Evolutionary conservation across 2,888 invertebrate genomes (phyloP), one percentile per base, ranked within the genome.

Genomic region (Campoplex nolae): DNA sequence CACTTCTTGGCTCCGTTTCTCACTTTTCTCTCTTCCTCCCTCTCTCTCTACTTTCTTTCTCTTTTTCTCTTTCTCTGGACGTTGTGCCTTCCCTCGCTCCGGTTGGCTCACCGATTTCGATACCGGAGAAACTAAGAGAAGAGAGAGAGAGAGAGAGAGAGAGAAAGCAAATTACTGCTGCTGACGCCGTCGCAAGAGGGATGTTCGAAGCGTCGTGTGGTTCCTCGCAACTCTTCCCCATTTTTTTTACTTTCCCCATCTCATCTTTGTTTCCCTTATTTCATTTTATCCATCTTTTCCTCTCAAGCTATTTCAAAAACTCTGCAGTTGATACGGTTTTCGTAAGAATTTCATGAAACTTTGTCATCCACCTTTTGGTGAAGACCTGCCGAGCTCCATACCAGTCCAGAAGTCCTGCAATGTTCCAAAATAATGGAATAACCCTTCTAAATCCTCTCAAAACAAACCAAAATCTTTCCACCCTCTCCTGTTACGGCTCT

Each of bases 41-140:
- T 38, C 70, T 78, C 65, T 82, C 56, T 77, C 65, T 38, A 38
- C 38, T 38, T 38, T 77, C 80, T 76, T 68, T 75, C 75, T 58
- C 75, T 68, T 45, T 38, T 48, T 45, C 35, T 77, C 28, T 54
- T 56, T 42, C 74, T 76, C 67, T 62, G 62, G 32, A 62, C 62
- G 62, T 45, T 75, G 65, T 48, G 54, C 32, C 67, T 75, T 23
- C 16, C 18, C 28, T 35, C 45, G n/a, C 73, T 54, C 28, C 16
- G 67, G 28, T 54, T 75, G 45, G 80, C 83, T 73, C 76, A 75
- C 78, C 87, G 78, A 82, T 82, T 86, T 81, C 84, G 85, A 88
- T 88, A 88, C 74, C 81, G 86, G 78, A 83, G 85, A 80, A 84
- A 88, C 80, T 84, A 84, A 85, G n/a, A n/a, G 38, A 6, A 77